phyloP scores from a whole-genome alignment of 2,113 vertebrate genomes.

The Athene noctua region DNA sequence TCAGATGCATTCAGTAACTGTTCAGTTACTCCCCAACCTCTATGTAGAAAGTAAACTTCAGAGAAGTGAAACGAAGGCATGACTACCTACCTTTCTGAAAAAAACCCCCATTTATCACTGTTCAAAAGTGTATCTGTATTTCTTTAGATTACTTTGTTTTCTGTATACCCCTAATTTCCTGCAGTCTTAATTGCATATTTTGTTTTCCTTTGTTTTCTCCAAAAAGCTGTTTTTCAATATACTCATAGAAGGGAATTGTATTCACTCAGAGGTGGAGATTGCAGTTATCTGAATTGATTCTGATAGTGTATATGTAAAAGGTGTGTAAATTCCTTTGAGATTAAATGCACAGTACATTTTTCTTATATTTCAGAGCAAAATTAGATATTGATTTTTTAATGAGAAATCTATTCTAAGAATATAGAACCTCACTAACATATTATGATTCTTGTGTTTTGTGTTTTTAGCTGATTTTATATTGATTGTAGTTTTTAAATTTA shows the following conservation, averaged over 20 bases:
- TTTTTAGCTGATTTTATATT: conserved; percentile 44
- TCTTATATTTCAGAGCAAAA: conserved; percentile 47
- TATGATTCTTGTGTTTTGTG: conserved; percentile 11
- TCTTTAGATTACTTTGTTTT: neutral
- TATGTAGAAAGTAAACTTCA: neutral
- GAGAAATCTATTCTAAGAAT: conserved; percentile 50
- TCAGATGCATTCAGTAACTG: neutral
- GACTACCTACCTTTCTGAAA: neutral
- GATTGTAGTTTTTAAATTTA: conserved; percentile 8
- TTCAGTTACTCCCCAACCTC: neutral
- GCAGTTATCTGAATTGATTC: neutral
- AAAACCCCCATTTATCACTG: neutral
- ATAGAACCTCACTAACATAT: neutral
- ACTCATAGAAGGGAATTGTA: neutral
- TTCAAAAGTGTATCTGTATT: neutral
- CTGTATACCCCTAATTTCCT: neutral
- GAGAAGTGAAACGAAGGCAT: neutral
- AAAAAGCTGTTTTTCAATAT: neutral
- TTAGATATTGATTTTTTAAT: conserved; percentile 62
- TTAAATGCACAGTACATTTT: conserved; percentile 16
- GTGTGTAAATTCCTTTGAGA: conserved; percentile 7
- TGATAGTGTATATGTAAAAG: neutral
- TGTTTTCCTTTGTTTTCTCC: neutral
- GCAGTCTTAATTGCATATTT: neutral
- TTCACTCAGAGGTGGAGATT: neutral